phyloP scores from a whole-genome alignment of 2,113 vertebrate genomes.

The Archocentrus centrarchus region DNA sequence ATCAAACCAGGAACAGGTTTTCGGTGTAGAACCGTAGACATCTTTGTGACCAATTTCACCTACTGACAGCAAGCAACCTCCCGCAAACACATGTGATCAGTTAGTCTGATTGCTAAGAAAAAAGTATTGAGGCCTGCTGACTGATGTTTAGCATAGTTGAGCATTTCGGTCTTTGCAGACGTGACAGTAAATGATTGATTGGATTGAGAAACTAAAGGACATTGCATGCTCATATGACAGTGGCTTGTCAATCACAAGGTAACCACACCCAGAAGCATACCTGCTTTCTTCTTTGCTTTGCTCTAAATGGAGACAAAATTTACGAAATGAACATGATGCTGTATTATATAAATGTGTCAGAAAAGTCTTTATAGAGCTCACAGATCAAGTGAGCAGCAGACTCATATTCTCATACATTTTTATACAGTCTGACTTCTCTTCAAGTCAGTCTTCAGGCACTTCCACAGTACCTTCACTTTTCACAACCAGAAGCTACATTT shows the following conservation, averaged over 20 bases:
- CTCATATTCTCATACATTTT: not conserved
- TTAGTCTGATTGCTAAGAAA: no score
- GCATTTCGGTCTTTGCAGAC: not conserved
- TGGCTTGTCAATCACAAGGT: not conserved
- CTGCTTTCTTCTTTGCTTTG: not conserved
- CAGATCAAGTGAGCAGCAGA: not conserved
- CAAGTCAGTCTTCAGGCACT: not conserved
- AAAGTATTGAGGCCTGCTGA: no score
- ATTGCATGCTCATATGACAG: no score
- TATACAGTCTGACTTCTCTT: not conserved
- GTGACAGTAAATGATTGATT: not conserved
- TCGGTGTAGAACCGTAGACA: not conserved
- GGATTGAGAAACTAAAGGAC: not conserved
- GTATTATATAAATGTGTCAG: not conserved
- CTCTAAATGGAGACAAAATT: not conserved
- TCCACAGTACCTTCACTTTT: not conserved
- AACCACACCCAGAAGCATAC: not conserved
- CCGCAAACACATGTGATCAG: no score
- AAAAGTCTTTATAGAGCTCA: not conserved
- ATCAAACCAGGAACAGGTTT: no score
- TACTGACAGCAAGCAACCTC: not conserved
- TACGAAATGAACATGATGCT: not conserved
- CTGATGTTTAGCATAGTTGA: not conserved
- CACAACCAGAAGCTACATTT: not conserved
- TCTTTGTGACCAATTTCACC: not conserved